Base-by-base conservation (phyloP, 2,113 vertebrate species). In the Hippocampus mohnikei region DNA sequence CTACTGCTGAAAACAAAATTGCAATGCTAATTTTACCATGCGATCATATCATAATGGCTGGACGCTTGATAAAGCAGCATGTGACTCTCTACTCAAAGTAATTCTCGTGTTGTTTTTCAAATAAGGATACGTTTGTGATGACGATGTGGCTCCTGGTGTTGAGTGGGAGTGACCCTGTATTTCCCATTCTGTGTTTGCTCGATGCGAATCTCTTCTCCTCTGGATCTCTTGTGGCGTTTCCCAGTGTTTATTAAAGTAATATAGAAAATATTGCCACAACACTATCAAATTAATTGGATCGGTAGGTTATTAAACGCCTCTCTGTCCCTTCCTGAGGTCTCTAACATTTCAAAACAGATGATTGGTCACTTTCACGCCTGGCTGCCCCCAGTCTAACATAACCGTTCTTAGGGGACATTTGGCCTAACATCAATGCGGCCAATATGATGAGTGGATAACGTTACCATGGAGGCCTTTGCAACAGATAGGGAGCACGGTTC, bases 311-410 rank as follows among this genome's bases (percentile, higher is more conserved):
- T 60, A 60, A 60, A 60, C 27, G 27, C 27, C 58, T 60, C 12
- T 13, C 27, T 16, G 58, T 60, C 58, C 58, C 27, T 37, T 60
- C 27, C 27, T 29, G 58, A 15, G 58, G 58, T 60, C 58, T 60
- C 58, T 33, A 60, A 33, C 58, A 33, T 60, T 60, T 60, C 58
- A 33, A 33, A 60, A 29, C 58, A 33, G 58, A 60, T 60, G 58
- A 60, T 60, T 60, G 58, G 58, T 60, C 58, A 60, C 58, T 60
- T 60, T 60, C 58, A 60, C 27, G 58, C 58, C 27, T 60, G 58
- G 58, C 27, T 60, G 58, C 58, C 58, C 58, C 27, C 27, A 60
- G 58, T 5, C 58, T 33, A 60, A 60, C 58, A 60, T 60, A 60
- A 60, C 58, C 33, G 58, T 60, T 60, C 27, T 33, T 60, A 60